Base-by-base conservation (phyloP, 2,113 vertebrate species). In the Xiphias gladius region DNA sequence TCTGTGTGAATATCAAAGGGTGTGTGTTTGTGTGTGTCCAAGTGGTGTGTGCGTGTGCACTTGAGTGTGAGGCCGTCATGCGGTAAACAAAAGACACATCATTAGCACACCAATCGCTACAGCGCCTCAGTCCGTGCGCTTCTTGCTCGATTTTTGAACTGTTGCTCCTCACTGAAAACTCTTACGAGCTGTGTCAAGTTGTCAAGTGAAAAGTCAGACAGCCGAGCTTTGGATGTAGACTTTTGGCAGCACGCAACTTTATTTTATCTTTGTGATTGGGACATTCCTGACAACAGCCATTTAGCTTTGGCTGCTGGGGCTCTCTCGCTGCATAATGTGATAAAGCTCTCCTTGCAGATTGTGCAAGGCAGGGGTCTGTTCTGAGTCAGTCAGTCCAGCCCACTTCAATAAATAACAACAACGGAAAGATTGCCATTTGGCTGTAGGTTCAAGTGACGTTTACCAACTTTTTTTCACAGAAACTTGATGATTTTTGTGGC, bases 81-180 rank as follows among this genome's bases (percentile, higher is more conserved):
- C 37, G 24, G 68, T 78, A 83, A 87, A 88, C 82, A 82, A 82
- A 64, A 85, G 35, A 55, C 32, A 24, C 69, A 52, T 84, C 82
- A 87, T 91, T 91, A 91, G 70, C 83, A 76, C 57, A 50, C 50
- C 67, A 52, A 55, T 81, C 73, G 52, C 54, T 52, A 5, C 55
- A 57, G 19, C 1, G 74, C 55, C 82, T 57, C 62, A 50, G 58
- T 65, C 64, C 4, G 24, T 7, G 63, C 74, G 67, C 41, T 13
- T 63, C 61, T 54, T 48, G 43, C 43, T 37, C 58, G 57, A 6
- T 66, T 30, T 72, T 13, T 73, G 26, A 84, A 62, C 55, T 72
- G 64, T 86, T 67, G 67, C 80, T 76, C 55, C 7, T 22, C n/a
- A 20, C 63, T 74, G 57, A 58, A 83, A 79, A 26, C 35, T 48